Conservation (phyloP, 92 coral and sea anemone species). For the Actinernus sp. region DNA sequence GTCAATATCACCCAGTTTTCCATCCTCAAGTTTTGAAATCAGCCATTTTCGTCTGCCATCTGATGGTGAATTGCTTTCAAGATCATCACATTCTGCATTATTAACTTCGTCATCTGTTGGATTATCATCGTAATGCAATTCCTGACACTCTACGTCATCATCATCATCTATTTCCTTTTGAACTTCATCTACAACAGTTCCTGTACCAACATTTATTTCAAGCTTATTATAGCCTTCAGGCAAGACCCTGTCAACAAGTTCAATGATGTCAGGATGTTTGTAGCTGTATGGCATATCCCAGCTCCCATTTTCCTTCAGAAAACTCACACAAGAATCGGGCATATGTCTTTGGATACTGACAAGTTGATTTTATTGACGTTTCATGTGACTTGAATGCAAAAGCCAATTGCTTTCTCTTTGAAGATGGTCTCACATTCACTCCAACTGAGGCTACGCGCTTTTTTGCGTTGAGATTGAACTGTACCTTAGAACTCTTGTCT, state of each 20-base stretch:
- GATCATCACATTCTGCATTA: neutral
- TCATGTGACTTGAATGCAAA: conserved; percentile 12
- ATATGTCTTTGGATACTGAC: conserved; percentile 26
- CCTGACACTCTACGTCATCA: neutral
- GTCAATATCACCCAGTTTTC: conserved; percentile 10
- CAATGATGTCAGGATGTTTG: conserved; percentile 20
- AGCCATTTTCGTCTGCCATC: conserved; percentile 10
- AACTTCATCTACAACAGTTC: neutral
- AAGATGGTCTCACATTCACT: conserved; percentile 25
- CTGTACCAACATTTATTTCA: neutral
- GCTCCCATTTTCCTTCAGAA: conserved; percentile 4
- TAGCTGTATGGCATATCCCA: conserved; percentile 44
- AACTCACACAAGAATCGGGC: conserved; percentile 25
- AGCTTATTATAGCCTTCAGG: neutral
- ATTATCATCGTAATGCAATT: neutral
- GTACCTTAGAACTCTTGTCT: conserved; percentile 44
- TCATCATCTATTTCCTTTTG: neutral
- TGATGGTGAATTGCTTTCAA: neutral
- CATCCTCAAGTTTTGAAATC: conserved; percentile 10
- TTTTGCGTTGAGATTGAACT: conserved; percentile 47
- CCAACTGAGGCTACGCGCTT: conserved; percentile 36
- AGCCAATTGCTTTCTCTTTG: conserved; percentile 35
- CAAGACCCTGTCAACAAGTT: conserved; percentile 4
- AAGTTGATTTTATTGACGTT: neutral
- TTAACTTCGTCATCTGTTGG: neutral